phyloP scores from a whole-genome alignment of 2,888 invertebrate species.

The Argynnis bischoffii region DNA sequence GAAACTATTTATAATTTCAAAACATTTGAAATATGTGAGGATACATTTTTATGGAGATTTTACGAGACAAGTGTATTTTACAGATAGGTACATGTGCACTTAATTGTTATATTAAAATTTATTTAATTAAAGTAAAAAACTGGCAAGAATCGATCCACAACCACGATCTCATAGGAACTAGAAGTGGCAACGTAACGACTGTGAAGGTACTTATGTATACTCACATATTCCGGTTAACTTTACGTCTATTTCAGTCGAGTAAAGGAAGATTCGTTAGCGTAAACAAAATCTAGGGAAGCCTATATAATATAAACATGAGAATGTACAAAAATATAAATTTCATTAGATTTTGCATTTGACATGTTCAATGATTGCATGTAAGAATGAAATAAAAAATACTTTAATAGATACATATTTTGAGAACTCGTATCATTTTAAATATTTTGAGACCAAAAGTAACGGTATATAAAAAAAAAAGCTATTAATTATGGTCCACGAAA shows the following conservation, averaged over 20 bases:
- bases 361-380: too few relatives aligned
- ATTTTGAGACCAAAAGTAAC: too few relatives aligned
- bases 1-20: slow-evolving; percentile 19
- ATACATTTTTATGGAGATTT: slow-evolving; percentile 22
- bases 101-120: slow-evolving; percentile 3
- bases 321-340: slow-evolving; percentile 9
- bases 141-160: slow-evolving; percentile 39
- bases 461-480: too few relatives aligned
- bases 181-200: slow-evolving; percentile 20
- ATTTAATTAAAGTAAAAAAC: slow-evolving; percentile 11
- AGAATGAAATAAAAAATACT: too few relatives aligned
- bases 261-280: slow-evolving; percentile 50
- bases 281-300: slow-evolving; percentile 8
- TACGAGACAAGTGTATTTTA: slow-evolving; percentile 11
- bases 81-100: slow-evolving; percentile 18
- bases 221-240: slow-evolving; percentile 47
- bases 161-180: slow-evolving; percentile 32
- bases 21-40: slow-evolving; percentile 41
- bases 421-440: too few relatives aligned
- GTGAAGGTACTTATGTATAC: slow-evolving; percentile 24
- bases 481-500: too few relatives aligned
- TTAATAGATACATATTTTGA: too few relatives aligned
- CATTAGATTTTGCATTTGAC: too few relatives aligned
- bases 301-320: not conserved
- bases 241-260: slow-evolving; percentile 61